Evolutionary conservation across 2,113 vertebrate genomes (phyloP).

Genomic region (Amblyopsis rosae): DNA sequence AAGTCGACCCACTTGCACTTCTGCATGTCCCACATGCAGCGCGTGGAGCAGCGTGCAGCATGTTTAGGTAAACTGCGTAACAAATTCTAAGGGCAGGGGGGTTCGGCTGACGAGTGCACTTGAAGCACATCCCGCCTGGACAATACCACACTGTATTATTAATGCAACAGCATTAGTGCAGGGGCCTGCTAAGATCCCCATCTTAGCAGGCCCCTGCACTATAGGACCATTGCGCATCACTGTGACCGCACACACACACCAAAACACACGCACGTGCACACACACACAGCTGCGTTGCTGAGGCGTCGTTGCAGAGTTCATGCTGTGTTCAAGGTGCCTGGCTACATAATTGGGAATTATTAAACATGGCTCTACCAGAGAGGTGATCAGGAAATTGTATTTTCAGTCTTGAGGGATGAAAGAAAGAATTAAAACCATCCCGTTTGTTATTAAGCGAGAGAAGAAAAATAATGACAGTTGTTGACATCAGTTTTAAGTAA

Average conservation of each 20-base stretch:
- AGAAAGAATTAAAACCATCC: constrained; percentile 65
- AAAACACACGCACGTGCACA: constrained; percentile 39
- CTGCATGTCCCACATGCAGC: constrained; percentile 34
- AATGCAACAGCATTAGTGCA: constrained; percentile 59
- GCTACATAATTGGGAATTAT: constrained; percentile 78
- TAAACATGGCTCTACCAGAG: constrained; percentile 69
- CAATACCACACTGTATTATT: constrained; percentile 77
- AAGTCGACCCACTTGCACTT: constrained; percentile 37
- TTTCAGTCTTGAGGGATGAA: constrained; percentile 73
- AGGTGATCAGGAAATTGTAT: constrained; percentile 73
- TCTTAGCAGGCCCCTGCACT: no score
- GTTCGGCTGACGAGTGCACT: constrained; percentile 29
- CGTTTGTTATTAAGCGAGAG: constrained; percentile 47
- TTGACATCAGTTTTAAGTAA: constrained; percentile 70
- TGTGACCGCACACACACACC: no score
- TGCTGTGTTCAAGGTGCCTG: constrained; percentile 64
- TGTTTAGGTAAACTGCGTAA: constrained; percentile 81
- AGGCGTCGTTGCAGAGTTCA: constrained; percentile 52
- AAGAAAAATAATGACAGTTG: constrained; percentile 33
- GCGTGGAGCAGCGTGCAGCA: constrained; percentile 41
- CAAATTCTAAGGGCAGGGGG: constrained; percentile 54
- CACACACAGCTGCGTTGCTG: constrained; percentile 54
- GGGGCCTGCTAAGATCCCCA: constrained; percentile 61
- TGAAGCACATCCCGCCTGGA: constrained; percentile 70
- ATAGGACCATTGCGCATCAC: no score